Conservation (phyloP, 1,140 invertebrate genomes). For the Chlorops oryzae region DNA sequence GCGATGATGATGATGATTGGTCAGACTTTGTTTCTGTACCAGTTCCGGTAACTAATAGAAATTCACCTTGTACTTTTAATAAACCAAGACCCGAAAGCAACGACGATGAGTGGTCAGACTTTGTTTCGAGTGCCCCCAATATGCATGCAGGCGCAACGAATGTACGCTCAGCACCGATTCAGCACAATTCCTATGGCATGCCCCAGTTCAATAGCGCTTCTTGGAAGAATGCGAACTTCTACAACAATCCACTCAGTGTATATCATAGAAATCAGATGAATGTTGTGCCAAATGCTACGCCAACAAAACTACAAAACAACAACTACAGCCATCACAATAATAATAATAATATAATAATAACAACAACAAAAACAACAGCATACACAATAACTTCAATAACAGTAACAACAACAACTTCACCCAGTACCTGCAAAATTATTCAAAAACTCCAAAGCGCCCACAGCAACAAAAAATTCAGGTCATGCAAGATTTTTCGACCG, state of each 20-base stretch:
- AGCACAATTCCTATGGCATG: constrained; percentile 14
- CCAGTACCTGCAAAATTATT: constrained; percentile 25
- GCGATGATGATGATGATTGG: constrained; percentile 53
- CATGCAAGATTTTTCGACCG: constrained; percentile 44
- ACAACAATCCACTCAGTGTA: constrained; percentile 41
- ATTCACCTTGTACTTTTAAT: constrained; percentile 10
- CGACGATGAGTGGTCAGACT: constrained; percentile 60
- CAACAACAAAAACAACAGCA: constrained; percentile 10
- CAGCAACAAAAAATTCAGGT: constrained; percentile 30
- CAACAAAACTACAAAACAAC: neutral
- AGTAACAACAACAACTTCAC: constrained; percentile 21
- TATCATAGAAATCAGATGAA: constrained; percentile 28
- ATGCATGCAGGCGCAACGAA: constrained; percentile 6
- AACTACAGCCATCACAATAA: constrained; percentile 1
- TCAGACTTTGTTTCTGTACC: constrained; percentile 56
- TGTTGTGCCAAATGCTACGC: constrained; percentile 17
- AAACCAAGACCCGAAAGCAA: constrained; percentile 31
- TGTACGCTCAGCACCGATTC: constrained; percentile 11
- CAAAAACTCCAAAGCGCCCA: neutral
- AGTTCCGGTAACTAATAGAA: constrained; percentile 25
- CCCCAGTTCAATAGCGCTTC: constrained; percentile 41
- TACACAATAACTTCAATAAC: constrained; percentile 7
- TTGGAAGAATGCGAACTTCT: constrained; percentile 44
- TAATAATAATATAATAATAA: constrained; percentile 12
- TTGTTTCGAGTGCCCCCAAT: constrained; percentile 53